phyloP scores from a whole-genome alignment of 2,888 invertebrate species.

The Drosophila phalerata region DNA sequence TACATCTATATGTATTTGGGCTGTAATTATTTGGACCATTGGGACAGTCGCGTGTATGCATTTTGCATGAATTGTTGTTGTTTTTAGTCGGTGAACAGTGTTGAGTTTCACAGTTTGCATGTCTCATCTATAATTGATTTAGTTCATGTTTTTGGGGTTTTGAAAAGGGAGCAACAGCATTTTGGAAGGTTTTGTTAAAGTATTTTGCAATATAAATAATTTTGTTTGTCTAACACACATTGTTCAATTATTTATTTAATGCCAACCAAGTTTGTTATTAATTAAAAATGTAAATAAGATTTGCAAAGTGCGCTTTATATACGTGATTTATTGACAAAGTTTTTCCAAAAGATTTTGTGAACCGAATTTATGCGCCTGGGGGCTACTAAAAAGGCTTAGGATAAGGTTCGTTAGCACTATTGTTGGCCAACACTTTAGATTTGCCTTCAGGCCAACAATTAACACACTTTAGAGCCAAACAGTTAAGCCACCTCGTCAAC shows the following conservation, averaged over 20 bases:
- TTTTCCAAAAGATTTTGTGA: slow-evolving; percentile 26
- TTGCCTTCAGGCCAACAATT: slow-evolving; percentile 42
- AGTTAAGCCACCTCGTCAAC: slow-evolving; percentile 14
- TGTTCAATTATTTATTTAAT: slow-evolving; percentile 61
- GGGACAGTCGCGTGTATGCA: slow-evolving; percentile 61
- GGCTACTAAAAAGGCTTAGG: slow-evolving; percentile 33
- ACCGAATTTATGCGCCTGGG: slow-evolving; percentile 30
- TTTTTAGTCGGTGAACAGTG: slow-evolving; percentile 37
- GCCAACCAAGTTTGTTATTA: slow-evolving; percentile 24
- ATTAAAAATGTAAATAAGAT: slow-evolving; percentile 54
- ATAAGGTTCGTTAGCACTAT: slow-evolving; percentile 47
- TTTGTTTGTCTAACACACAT: slow-evolving; percentile 31
- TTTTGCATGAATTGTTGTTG: slow-evolving; percentile 63
- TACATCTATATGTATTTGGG: slow-evolving; percentile 19
- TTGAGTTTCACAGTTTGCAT: slow-evolving; percentile 48
- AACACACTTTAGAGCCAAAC: slow-evolving; percentile 38
- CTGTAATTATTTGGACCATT: slow-evolving; percentile 72
- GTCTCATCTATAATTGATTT: slow-evolving; percentile 74
- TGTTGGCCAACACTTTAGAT: slow-evolving; percentile 36
- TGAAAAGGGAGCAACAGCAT: slow-evolving; percentile 19
- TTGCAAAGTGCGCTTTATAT: slow-evolving; percentile 19
- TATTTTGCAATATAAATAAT: slow-evolving; percentile 37
- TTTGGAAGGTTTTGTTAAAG: slow-evolving; percentile 37
- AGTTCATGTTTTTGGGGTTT: slow-evolving; percentile 16
- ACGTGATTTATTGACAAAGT: slow-evolving; percentile 58